Conservation (phyloP, 2,888 invertebrate species). For the Encarsia formosa region DNA sequence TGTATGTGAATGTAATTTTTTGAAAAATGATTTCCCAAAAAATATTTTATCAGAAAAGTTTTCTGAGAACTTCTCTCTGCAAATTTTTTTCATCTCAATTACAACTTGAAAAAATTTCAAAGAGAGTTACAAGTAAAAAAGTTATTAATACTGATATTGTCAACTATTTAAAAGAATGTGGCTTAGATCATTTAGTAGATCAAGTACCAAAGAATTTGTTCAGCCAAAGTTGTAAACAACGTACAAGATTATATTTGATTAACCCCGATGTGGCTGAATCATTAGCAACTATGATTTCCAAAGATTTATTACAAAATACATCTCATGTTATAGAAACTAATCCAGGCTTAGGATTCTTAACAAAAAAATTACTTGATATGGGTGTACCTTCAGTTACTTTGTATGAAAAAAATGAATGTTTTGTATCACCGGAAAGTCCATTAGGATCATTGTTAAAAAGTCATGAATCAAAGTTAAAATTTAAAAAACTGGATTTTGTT, state of each 20-base stretch:
- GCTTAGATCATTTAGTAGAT: constrained; percentile 7
- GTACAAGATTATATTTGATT: constrained; percentile 53
- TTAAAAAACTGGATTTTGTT: constrained; percentile 59
- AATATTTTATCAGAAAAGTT: too few relatives aligned
- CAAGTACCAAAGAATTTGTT: constrained; percentile 2
- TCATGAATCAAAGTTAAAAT: constrained; percentile 50
- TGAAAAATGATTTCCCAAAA: too few relatives aligned
- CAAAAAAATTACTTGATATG: constrained; percentile 56
- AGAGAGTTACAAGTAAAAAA: too few relatives aligned
- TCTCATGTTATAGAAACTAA: constrained; percentile 62
- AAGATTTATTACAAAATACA: constrained; percentile 42
- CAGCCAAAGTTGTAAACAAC: constrained; percentile 7
- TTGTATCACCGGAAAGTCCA: constrained; percentile 53
- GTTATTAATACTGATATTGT: too few relatives aligned
- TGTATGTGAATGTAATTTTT: too few relatives aligned
- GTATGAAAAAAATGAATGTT: constrained; percentile 58
- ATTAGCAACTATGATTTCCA: constrained; percentile 48
- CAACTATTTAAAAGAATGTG: constrained; percentile 1
- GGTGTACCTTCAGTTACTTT: constrained; percentile 56
- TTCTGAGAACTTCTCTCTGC: too few relatives aligned
- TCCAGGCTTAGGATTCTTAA: constrained; percentile 66
- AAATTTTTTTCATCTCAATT: too few relatives aligned
- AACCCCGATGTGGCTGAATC: constrained; percentile 50
- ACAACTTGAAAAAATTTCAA: too few relatives aligned
- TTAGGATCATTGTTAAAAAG: constrained; percentile 49